A percentile compares a stretch with the other conserved stretches of the same genome.
These are phyloP conservation scores for Bombus ignitus DNA, from an alignment of 1,140 invertebrate genomes.

Conservation along the genomic window DNA sequence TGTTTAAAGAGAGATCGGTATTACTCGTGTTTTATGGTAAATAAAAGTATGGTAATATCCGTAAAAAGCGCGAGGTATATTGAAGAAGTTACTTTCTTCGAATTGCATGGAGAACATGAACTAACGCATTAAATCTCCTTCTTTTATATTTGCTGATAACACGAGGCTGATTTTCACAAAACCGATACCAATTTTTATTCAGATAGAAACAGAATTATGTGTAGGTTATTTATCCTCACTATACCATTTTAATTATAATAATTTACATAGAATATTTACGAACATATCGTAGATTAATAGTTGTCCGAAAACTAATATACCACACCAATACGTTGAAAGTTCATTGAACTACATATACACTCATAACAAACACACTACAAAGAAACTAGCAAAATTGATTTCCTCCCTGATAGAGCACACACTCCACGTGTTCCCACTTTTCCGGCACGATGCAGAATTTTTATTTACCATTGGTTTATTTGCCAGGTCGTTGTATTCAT, in stretches of 20 bases:
- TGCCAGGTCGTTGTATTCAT: slow-evolving; percentile 31
- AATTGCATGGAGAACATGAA: too few relatives aligned
- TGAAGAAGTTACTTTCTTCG: neutral
- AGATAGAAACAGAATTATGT: too few relatives aligned
- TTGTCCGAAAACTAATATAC: neutral
- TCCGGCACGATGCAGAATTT: neutral
- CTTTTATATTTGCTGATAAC: too few relatives aligned
- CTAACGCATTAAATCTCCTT: too few relatives aligned
- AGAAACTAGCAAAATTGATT: slow-evolving; percentile 37
- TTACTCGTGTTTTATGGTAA: neutral
- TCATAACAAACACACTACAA: neutral
- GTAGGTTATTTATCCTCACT: too few relatives aligned
- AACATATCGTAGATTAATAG: too few relatives aligned
- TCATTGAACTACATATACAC: neutral
- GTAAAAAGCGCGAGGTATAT: neutral
- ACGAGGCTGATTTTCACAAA: too few relatives aligned
- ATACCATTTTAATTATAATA: too few relatives aligned
- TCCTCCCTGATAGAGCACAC: neutral
- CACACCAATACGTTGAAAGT: neutral
- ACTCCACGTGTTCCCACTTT: neutral
- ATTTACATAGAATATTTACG: too few relatives aligned
- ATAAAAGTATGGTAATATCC: neutral
- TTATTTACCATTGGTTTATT: slow-evolving; percentile 45
- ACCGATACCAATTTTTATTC: too few relatives aligned
- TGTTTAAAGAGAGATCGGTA: neutral